phyloP scores from a whole-genome alignment of 2,113 vertebrate genomes.

The Colinus virginianus region DNA sequence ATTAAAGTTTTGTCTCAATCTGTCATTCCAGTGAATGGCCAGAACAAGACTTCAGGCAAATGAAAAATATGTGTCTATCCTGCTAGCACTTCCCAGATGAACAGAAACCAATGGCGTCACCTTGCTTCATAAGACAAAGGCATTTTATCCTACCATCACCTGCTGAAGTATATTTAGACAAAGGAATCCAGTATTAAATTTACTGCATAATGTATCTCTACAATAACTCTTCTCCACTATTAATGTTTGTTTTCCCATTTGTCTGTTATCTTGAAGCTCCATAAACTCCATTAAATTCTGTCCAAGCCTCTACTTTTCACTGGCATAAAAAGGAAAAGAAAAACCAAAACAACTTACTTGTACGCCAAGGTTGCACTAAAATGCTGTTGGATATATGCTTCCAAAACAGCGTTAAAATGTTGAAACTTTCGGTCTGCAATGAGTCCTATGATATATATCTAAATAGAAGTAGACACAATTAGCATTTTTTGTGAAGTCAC shows the following conservation, averaged over 20 bases:
- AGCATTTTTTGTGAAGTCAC: not conserved
- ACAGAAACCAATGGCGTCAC: not conserved
- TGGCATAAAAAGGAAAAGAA: rapidly evolving
- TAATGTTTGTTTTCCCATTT: not conserved
- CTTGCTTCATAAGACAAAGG: not conserved
- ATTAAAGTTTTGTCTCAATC: not conserved
- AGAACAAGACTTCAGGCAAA: not conserved
- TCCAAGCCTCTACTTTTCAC: not conserved
- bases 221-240: not conserved
- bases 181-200: not conserved
- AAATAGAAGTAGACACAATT: slow-evolving; percentile 39
- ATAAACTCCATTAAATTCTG: not conserved
- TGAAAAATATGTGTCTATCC: not conserved
- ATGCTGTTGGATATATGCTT: slow-evolving; percentile 98
- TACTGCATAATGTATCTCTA: not conserved
- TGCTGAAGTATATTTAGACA: not conserved
- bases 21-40: not conserved
- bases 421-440: slow-evolving; percentile 98
- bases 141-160: not conserved
- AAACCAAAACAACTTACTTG: slow-evolving; percentile 85
- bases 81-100: not conserved
- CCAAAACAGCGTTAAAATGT: slow-evolving; percentile 96
- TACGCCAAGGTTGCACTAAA: slow-evolving; percentile 97
- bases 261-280: not conserved
- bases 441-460: slow-evolving; percentile 97